phyloP scores from a whole-genome alignment of 2,797 vertebrate species.

The Emydoidea blandingii region DNA sequence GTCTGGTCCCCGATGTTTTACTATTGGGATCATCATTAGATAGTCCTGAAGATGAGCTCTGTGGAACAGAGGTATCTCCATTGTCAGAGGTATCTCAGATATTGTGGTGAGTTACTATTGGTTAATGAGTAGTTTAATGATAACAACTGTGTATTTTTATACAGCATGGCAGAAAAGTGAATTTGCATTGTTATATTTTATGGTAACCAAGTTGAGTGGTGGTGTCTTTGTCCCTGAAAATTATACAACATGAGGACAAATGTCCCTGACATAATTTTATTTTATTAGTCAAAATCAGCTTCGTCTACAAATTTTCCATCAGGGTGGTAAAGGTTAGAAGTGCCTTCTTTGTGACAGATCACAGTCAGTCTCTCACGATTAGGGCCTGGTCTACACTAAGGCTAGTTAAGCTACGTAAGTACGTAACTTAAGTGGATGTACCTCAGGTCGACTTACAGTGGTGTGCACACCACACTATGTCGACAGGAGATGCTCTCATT shows the following conservation, averaged over 20 bases:
- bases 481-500: no score
- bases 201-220: background rate
- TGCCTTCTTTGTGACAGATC: background rate
- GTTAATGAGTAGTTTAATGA: background rate
- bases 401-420: no score
- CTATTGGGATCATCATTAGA: background rate
- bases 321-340: background rate
- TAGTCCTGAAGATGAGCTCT: background rate
- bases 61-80: background rate
- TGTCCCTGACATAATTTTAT: background rate
- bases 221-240: background rate
- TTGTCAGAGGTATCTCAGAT: background rate
- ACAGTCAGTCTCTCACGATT: background rate
- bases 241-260: background rate
- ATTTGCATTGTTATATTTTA: background rate
- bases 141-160: background rate
- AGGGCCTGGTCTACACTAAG: background rate
- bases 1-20: background rate
- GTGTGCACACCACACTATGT: no score
- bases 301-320: background rate
- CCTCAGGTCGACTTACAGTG: no score
- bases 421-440: no score
- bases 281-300: conserved; percentile 12
- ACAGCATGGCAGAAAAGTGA: background rate
- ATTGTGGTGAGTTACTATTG: background rate